These are phyloP conservation scores for Dermatophagoides farinae DNA, from an alignment of 1,140 invertebrate species.

Conservation along the genomic window DNA sequence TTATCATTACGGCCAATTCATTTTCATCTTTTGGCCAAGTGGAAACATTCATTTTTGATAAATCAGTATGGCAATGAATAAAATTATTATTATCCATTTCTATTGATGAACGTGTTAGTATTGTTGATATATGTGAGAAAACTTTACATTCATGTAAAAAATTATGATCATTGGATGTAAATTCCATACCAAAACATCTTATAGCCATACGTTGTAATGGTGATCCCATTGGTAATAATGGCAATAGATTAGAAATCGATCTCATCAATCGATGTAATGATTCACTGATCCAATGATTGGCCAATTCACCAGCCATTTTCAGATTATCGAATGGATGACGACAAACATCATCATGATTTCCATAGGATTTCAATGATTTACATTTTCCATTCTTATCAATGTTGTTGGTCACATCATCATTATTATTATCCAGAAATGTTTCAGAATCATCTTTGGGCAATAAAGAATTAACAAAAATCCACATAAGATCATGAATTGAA, in stretches of 20 bases:
- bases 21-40: neutral
- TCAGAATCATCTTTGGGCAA: conserved; percentile 21
- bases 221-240: conserved; percentile 63
- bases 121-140: conserved; percentile 88
- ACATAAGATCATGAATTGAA: conserved; percentile 74
- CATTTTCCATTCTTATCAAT: neutral
- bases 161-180: conserved; percentile 64
- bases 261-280: conserved; percentile 72
- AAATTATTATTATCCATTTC: neutral
- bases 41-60: neutral
- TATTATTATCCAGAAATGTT: neutral
- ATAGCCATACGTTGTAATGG: conserved; percentile 75
- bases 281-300: conserved; percentile 45
- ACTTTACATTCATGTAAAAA: conserved; percentile 82
- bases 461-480: conserved; percentile 68
- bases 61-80: neutral
- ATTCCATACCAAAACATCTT: conserved; percentile 74
- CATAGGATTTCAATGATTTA: neutral
- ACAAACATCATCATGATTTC: conserved; percentile 30
- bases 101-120: conserved; percentile 58
- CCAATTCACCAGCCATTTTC: conserved; percentile 52
- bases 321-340: conserved; percentile 64
- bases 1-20: neutral
- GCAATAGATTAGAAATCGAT: conserved; percentile 75
- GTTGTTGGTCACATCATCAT: neutral